These are phyloP conservation scores for Erpetoichthys calabaricus DNA, from an alignment of 2,797 vertebrate genomes.

Conservation along the genomic window DNA sequence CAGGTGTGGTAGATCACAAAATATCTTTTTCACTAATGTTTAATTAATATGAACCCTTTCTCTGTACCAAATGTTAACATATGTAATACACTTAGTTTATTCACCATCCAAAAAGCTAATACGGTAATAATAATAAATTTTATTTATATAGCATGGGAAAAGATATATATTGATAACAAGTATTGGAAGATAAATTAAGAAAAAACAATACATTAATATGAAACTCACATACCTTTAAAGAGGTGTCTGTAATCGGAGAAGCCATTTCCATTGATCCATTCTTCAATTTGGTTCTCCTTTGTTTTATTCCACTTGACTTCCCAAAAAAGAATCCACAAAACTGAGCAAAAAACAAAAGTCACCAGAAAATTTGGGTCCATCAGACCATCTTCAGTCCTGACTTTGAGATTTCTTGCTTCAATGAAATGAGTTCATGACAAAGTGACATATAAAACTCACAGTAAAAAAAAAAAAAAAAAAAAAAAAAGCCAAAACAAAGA, in stretches of 20 bases:
- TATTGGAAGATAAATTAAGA: too few species aligned
- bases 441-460: too few species aligned
- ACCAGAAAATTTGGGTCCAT: slow-evolving; percentile 65
- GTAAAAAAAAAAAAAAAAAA: background rate
- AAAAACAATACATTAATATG: too few species aligned
- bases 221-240: slow-evolving; percentile 60
- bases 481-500: background rate
- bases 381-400: slow-evolving; percentile 56
- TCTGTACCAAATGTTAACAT: too few species aligned
- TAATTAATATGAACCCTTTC: too few species aligned
- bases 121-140: too few species aligned
- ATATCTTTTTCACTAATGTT: too few species aligned
- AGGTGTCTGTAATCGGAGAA: slow-evolving; percentile 67
- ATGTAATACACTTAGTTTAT: too few species aligned
- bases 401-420: slow-evolving; percentile 30
- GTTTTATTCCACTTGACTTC: slow-evolving; percentile 61
- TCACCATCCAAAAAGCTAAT: too few species aligned
- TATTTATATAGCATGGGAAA: too few species aligned
- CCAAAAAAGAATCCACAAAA: slow-evolving; percentile 66
- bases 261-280: slow-evolving; percentile 53
- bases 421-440: slow-evolving; percentile 10
- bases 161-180: too few species aligned
- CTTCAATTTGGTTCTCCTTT: slow-evolving; percentile 59
- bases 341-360: slow-evolving; percentile 54
- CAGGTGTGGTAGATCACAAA: too few species aligned